Base-by-base conservation (phyloP, 1,140 invertebrate genomes). In the Phocides pigmalion region DNA sequence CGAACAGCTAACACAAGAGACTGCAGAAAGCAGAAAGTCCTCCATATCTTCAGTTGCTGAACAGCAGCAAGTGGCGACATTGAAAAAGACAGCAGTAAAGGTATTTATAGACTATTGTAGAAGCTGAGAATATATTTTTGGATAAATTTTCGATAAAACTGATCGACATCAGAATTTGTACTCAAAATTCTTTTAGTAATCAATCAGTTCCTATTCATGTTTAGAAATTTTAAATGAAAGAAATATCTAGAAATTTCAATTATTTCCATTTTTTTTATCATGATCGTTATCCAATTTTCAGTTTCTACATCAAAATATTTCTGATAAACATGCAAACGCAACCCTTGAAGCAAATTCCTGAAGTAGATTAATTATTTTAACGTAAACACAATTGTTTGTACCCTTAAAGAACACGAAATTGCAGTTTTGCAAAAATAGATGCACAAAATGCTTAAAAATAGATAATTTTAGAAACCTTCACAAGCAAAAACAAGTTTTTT, bases 21-120 rank as follows among this genome's bases (percentile, higher is more conserved):
- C 84, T 50, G 78, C 89, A 16, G 89, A 91, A 64, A 90, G 84
- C 66, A 89, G 87, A 76, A 91, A 91, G 59, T 90, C 89, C 15
- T 90, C 89, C 5, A 73, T 90, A 39, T 80, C 87, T 8, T 72
- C 80, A 32, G 72, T 84, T 28, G 79, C 80, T 37, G 86, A 91
- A 65, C 78, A 87, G 68, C 82, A 91, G 72, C 72, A 90, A 64
- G 72, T 81, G 20, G 46, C 74, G 11, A 61, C 77, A 42, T 50
- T 91, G 19, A 90, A 87, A 68, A 91, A 91, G 73, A 73, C 77
- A 42, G 77, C 69, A 6, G 83, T 85, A 11, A 89, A 77, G 84
- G 89, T 91, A 89, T 22, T 1, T 35, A 1, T 2, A n/a, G n/a
- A n/a, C 11, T n/a, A 3, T 28, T 28, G 25, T 28, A 28, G 25